Base-by-base conservation (phyloP, 2,797 vertebrate genomes). In the Schizothorax lantsangensis region DNA sequence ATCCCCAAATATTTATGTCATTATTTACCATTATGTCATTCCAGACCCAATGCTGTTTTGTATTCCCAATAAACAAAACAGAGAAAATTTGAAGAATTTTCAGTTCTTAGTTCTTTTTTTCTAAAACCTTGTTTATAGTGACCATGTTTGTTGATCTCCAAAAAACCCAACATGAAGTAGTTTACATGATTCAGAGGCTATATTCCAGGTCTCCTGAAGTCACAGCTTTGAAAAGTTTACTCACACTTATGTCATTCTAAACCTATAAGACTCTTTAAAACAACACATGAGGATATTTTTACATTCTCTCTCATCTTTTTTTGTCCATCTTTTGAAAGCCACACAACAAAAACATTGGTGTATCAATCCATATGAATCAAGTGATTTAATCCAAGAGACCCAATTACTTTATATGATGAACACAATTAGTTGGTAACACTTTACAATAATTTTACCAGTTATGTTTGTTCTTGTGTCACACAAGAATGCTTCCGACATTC, bases 1-100 rank as follows among this genome's bases (percentile, higher is more conserved):
- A 38, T 89, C 88, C 83, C 86, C 84, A 86, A 84, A 88, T 30
- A 54, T 3, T 36, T 12, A n/a, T 19, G 7, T 38, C 30, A 54
- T 54, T 12, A 52, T 54, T 7, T 36, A 23, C 15, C 64, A 36
- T 6, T 23, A 54, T 36, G 49, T 14, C 36, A 59, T 7, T 59
- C 23, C 23, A 26, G 14, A 40, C 21, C 6, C 12, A 9, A 38
- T 21, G 52, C 33, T 8, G 11, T 33, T 26, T 23, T 52, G 1
- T 52, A 3, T 52, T 12, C 49, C 64, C 30, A 68, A 36, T 68
- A 26, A 52, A 38, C 36, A 62, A 62, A 59, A 79, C 8, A 43
- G 54, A 79, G 33, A 59, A 0, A 26, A 10, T 26, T 26, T 40
- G 23, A 26, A 54, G 33, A 57, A 21, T 38, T 77, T 6, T 30